Percentiles rank a stretch among this genome's conserved stretches.
These are phyloP conservation scores for Macaria liturata DNA, from an alignment of 2,888 invertebrate species.

Conservation along the genomic window DNA sequence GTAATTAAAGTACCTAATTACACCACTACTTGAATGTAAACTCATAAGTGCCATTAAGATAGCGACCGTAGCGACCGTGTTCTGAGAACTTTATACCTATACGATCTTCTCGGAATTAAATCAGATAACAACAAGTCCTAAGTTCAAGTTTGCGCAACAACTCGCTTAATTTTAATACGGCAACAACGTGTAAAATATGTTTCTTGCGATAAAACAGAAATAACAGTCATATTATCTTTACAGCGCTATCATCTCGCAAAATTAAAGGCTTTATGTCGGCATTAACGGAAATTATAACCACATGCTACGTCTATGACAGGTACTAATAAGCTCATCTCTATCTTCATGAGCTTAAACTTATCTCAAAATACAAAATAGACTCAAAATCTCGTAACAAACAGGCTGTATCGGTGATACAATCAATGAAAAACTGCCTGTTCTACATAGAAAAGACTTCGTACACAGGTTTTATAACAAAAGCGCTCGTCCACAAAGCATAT, in stretches of 20 bases:
- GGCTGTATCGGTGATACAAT: constrained; percentile 55
- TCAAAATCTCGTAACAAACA: constrained; percentile 47
- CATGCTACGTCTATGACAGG: constrained; percentile 26
- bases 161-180: constrained; percentile 13
- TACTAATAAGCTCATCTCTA: constrained; percentile 32
- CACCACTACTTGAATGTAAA: constrained; percentile 10
- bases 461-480: constrained; percentile 57
- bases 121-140: constrained; percentile 14
- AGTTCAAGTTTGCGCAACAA: constrained; percentile 16
- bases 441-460: constrained; percentile 56
- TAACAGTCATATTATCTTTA: constrained; percentile 8
- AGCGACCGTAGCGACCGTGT: constrained; percentile 19
- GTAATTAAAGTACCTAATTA: constrained; percentile 25
- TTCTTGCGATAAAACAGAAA: constrained; percentile 2
- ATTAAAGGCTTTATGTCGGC: constrained; percentile 5
- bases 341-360: constrained; percentile 27
- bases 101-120: constrained; percentile 23
- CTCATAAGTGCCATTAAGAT: constrained; percentile 28
- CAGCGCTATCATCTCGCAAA: constrained; percentile 6
- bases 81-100: constrained; percentile 21
- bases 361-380: constrained; percentile 37
- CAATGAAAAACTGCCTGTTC: constrained; percentile 65
- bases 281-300: constrained; percentile 10
- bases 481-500: constrained; percentile 55
- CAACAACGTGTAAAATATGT: constrained; percentile 1